Conservation (phyloP, 2,113 vertebrate species). For the Emydocephalus ijimae region DNA sequence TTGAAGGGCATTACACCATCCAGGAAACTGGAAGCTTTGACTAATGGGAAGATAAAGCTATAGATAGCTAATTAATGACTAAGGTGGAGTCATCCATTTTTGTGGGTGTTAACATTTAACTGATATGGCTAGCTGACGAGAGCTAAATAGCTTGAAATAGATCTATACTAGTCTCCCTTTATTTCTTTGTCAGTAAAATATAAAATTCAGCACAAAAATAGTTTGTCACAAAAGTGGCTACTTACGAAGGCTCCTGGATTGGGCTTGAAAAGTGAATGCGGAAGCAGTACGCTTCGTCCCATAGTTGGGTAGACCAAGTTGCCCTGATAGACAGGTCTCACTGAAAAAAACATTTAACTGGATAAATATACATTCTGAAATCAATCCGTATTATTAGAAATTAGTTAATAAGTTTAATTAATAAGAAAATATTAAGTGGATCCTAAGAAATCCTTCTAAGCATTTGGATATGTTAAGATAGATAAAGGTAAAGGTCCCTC, state of each 20-base stretch:
- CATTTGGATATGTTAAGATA: neutral
- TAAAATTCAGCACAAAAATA: too few species aligned
- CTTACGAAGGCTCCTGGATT: too few species aligned
- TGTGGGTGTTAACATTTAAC: neutral
- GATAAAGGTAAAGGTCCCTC: too few species aligned
- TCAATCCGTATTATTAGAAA: conserved; percentile 18
- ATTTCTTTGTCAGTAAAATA: too few species aligned
- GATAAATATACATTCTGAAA: conserved; percentile 5
- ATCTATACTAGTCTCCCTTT: too few species aligned
- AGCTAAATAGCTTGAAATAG: too few species aligned
- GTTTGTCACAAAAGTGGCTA: too few species aligned
- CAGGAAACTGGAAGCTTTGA: neutral
- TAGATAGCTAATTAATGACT: neutral
- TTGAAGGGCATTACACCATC: conserved; percentile 14
- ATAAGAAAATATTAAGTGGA: neutral
- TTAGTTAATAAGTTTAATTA: neutral
- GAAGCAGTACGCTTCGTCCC: too few species aligned
- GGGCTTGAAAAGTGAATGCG: too few species aligned
- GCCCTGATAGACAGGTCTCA: too few species aligned
- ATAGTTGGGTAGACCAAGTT: too few species aligned
- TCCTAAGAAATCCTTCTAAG: neutral
- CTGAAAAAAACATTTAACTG: neutral
- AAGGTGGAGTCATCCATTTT: conserved; percentile 5
- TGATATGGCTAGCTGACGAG: too few species aligned
- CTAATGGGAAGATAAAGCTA: conserved; percentile 32